Percentiles rank a stretch among this genome's conserved stretches.
phyloP scores from a whole-genome alignment of 2,113 vertebrate species.

The Bambusicola thoracicus region DNA sequence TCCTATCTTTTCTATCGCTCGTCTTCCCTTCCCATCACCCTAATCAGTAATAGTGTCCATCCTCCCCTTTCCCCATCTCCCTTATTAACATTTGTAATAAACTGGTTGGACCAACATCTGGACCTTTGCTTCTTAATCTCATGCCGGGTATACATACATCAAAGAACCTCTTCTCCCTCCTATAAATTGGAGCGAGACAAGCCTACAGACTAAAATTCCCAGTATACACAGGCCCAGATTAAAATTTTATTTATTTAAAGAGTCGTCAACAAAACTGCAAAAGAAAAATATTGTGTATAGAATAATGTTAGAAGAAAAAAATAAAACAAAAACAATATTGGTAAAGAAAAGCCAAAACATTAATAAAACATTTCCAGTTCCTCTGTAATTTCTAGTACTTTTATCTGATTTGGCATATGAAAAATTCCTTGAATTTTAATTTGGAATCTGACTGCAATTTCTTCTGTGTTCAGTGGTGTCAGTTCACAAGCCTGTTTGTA shows the following conservation, averaged over 20 bases:
- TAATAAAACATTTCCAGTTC: conserved; percentile 35
- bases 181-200: too few relatives aligned
- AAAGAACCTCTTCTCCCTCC: too few relatives aligned
- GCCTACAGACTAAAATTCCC: not conserved
- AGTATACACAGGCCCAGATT: not conserved
- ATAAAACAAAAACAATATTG: not conserved
- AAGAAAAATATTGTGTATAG: not conserved
- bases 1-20: too few relatives aligned
- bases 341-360: conserved; percentile 1
- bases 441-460: not conserved
- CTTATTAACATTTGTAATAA: too few relatives aligned
- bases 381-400: conserved; percentile 18
- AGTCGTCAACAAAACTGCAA: not conserved
- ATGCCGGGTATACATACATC: too few relatives aligned
- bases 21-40: too few relatives aligned
- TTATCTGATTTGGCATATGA: conserved; percentile 3
- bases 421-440: conserved; percentile 43
- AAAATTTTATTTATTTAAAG: not conserved
- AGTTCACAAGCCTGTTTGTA: not conserved
- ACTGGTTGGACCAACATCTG: too few relatives aligned
- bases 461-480: not conserved
- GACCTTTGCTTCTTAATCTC: too few relatives aligned
- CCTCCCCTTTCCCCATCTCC: too few relatives aligned
- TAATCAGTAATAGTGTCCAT: too few relatives aligned
- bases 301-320: not conserved